A percentile compares a stretch with the other conserved stretches of the same genome.
Evolutionary conservation across 2,113 vertebrate species (phyloP).

Genomic region (Platycercus adscitus): DNA sequence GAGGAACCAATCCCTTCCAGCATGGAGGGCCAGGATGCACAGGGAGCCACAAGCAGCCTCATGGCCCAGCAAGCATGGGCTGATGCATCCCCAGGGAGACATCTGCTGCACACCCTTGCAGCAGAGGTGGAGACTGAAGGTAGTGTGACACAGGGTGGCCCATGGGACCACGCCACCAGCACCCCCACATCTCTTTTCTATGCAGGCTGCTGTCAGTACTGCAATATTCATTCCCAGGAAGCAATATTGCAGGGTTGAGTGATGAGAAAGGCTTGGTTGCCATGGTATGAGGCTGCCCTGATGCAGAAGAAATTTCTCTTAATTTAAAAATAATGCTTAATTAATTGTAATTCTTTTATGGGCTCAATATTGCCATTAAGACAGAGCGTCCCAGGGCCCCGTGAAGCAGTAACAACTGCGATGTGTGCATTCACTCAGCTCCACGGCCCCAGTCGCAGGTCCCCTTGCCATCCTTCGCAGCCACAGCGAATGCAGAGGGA

Average conservation of each 20-base stretch:
- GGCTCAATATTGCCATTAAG: not conserved
- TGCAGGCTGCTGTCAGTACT: fast-evolving
- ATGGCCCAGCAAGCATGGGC: not conserved
- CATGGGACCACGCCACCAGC: fast-evolving
- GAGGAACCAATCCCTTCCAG: not conserved
- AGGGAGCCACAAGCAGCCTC: not conserved
- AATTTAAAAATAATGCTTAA: not conserved
- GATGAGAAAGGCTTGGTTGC: not conserved
- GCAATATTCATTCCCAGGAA: fast-evolving
- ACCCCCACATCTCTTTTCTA: fast-evolving
- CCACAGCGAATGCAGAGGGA: fast-evolving
- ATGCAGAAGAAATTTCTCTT: not conserved
- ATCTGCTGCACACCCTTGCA: fast-evolving
- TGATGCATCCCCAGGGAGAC: not conserved
- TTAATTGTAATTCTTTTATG: not conserved
- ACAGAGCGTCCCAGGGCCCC: fast-evolving
- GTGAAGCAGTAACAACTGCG: fast-evolving
- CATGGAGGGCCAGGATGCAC: fast-evolving
- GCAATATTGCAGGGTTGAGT: fast-evolving
- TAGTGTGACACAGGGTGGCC: fast-evolving
- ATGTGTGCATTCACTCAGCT: fast-evolving
- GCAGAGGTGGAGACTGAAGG: not conserved
- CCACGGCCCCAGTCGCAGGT: not conserved
- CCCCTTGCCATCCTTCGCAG: not conserved
- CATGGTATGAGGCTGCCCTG: not conserved